phyloP scores from a whole-genome alignment of 2,797 vertebrate species.

The Gouania willdenowi region DNA sequence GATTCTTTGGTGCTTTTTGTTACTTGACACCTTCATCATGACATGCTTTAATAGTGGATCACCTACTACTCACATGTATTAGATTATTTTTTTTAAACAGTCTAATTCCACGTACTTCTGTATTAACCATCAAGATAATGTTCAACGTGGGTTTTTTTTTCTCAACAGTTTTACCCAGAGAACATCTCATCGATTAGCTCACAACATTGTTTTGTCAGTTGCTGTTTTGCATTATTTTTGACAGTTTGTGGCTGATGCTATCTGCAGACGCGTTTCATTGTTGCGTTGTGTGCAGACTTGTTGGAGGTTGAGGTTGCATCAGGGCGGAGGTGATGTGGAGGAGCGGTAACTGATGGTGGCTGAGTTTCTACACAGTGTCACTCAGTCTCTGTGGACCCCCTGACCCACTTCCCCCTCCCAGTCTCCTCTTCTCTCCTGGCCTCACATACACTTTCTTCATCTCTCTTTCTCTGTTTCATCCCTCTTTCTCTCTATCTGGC shows the following conservation, averaged over 20 bases:
- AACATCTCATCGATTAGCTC: neutral
- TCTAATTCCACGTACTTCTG: too few species aligned
- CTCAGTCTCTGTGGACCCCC: constrained; percentile 91
- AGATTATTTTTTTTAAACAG: too few species aligned
- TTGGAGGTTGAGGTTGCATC: constrained; percentile 25
- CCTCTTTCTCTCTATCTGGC: constrained; percentile 55
- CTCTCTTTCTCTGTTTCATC: constrained; percentile 45
- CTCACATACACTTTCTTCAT: constrained; percentile 50
- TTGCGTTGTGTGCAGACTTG: constrained; percentile 1
- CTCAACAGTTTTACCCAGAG: neutral
- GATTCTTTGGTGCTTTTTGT: too few species aligned
- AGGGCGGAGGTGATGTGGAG: constrained; percentile 35
- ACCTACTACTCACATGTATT: too few species aligned
- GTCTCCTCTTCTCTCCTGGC: constrained; percentile 34
- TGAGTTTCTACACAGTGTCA: constrained; percentile 87
- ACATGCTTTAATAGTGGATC: too few species aligned
- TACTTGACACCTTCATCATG: too few species aligned
- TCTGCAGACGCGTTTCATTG: neutral
- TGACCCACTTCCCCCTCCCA: constrained; percentile 92
- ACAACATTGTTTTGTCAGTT: constrained; percentile 6
- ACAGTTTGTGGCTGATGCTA: neutral
- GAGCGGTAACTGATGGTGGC: constrained; percentile 61
- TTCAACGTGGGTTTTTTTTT: neutral
- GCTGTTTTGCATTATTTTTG: neutral
- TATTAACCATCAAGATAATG: too few species aligned